Conservation (phyloP, 2,888 invertebrate genomes). For the Orthonevra nobilis region DNA sequence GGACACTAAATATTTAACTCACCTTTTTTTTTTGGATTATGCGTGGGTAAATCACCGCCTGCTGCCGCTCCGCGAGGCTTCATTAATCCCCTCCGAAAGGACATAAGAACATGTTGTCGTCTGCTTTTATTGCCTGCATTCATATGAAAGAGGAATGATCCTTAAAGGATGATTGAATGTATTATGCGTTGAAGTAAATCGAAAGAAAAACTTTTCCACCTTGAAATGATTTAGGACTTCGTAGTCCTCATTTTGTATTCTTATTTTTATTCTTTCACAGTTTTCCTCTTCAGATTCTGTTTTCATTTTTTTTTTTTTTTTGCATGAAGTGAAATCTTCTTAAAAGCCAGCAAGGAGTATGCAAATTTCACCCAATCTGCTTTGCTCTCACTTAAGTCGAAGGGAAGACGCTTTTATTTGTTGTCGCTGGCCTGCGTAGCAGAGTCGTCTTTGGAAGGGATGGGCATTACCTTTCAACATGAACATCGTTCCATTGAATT, state of each 20-base stretch:
- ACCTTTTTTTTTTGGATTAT: constrained; percentile 26
- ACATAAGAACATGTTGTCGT: constrained; percentile 43
- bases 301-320: constrained; percentile 17
- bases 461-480: constrained; percentile 64
- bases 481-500: constrained; percentile 69
- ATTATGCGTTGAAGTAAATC: constrained; percentile 36
- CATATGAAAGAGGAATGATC: constrained; percentile 64
- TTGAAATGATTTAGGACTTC: constrained; percentile 64
- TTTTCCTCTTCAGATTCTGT: constrained; percentile 15
- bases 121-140: constrained; percentile 37
- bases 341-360: constrained; percentile 70
- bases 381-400: constrained; percentile 51
- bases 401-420: constrained; percentile 49
- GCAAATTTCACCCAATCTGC: constrained; percentile 69
- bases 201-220: constrained; percentile 67
- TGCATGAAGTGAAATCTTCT: constrained; percentile 55
- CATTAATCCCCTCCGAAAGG: constrained; percentile 66
- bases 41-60: constrained; percentile 68
- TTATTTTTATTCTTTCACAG: background rate
- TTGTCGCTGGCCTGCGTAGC: constrained; percentile 56
- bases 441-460: constrained; percentile 47
- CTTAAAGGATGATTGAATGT: constrained; percentile 64
- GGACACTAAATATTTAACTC: constrained; percentile 47
- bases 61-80: constrained; percentile 39
- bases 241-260: constrained; percentile 8